Conservation (phyloP, 2,888 invertebrate species). For the Lithophane ornitopus region DNA sequence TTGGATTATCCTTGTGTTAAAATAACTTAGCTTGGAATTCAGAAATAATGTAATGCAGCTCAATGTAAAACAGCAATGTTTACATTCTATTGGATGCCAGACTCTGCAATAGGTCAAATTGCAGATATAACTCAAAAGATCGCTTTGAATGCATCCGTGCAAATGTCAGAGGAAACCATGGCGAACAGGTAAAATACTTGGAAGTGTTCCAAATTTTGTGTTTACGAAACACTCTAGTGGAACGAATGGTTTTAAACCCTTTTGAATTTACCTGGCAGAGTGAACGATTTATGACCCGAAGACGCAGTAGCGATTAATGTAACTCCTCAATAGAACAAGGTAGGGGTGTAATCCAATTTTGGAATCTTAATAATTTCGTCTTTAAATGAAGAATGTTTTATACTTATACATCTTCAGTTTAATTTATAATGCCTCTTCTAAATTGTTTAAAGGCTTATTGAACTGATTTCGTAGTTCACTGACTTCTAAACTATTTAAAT, state of each 20-base stretch:
- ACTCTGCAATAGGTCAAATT: constrained; percentile 62
- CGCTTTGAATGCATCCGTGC: constrained; percentile 46
- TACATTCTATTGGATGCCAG: constrained; percentile 50
- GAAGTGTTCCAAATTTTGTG: constrained; percentile 60
- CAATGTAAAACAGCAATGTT: constrained; percentile 36
- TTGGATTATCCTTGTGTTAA: constrained; percentile 21
- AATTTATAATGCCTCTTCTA: neutral
- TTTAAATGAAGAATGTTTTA: neutral
- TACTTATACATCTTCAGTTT: neutral
- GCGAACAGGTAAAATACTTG: constrained; percentile 56
- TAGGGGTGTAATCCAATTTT: neutral
- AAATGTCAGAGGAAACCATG: constrained; percentile 51
- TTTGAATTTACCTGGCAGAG: constrained; percentile 30
- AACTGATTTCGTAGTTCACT: constrained; percentile 8
- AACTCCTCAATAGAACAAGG: neutral
- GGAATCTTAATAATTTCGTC: constrained; percentile 8
- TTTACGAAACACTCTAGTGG: constrained; percentile 51
- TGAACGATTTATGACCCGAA: constrained; percentile 44
- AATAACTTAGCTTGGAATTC: constrained; percentile 40
- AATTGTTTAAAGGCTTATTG: neutral
- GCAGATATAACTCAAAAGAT: constrained; percentile 53
- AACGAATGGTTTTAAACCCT: constrained; percentile 48
- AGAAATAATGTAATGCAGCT: constrained; percentile 36
- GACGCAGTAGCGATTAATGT: constrained; percentile 1
- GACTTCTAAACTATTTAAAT: constrained; percentile 43